Evolutionary conservation across 2,797 vertebrate species (phyloP), one percentile per base, ranked within the genome.

Genomic region (Chrysocyon brachyurus): DNA sequence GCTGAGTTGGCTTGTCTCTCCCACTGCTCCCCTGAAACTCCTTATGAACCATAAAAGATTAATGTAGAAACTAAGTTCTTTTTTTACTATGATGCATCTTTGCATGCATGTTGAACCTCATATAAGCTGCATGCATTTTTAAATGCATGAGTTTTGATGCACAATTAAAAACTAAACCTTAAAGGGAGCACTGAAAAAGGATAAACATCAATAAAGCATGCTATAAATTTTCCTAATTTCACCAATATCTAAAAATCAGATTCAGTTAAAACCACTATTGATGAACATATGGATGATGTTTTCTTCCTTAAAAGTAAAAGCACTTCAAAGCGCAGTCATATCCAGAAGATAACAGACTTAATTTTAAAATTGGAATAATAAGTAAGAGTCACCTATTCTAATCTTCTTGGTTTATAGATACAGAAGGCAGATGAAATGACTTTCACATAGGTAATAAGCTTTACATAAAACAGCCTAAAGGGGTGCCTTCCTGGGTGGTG

Each of bases 291-390:
- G 4, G 54, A 66, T 87, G 19, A 87, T 24, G 28, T 63, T 24
- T 28, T 89, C 57, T 84, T 46, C 26, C 28, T 94, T 75, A 72
- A 49, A 96, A 90, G 40, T 14, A 91, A 77, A 75, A 94, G 59
- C 19, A 70, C 12, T 84, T 79, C 28, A 93, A 96, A 96, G 59
- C 24, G 78, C 36, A 72, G 46, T 88, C 46, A 63, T 24, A 95
- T 24, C 63, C 7, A 40, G 57, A 63, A 89, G 28, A 92, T 56
- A 15, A 82, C 19, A 95, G n/a, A 66, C 31, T 59, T 54, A 88
- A 72, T 91, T 90, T 95, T 59, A 95, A 78, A 95, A 95, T 1
- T 85, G 8, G 15, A 88, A 96, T n/a, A 40, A 92, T 81, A 95
- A 87, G 56, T 59, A 81, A 72, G 81, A 49, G 57, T 84, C 87